Evolutionary conservation across 2,888 invertebrate genomes (phyloP).

Genomic region (Acanthosepion pharaonis): DNA sequence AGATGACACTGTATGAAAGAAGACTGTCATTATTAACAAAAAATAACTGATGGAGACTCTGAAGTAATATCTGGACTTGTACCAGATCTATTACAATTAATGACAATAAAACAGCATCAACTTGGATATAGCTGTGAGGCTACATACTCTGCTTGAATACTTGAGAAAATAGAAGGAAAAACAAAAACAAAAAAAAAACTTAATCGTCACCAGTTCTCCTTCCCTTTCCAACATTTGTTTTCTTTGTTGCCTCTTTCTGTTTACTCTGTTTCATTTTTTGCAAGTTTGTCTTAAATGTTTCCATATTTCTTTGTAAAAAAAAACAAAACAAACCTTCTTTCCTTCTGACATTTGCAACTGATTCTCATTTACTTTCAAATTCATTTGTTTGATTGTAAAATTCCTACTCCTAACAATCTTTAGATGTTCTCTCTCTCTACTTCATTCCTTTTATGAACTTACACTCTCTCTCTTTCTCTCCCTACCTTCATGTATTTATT

Average conservation of each 20-base stretch:
- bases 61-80: neutral
- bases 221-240: neutral
- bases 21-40: neutral
- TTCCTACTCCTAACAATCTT: neutral
- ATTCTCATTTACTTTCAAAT: neutral
- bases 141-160: neutral
- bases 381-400: neutral
- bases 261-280: neutral
- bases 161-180: neutral
- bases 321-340: neutral
- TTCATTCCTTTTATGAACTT: neutral
- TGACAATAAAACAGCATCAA: neutral
- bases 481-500: no score
- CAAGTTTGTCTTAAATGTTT: neutral
- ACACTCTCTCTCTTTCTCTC: neutral
- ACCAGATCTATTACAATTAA: neutral
- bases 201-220: neutral
- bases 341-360: neutral
- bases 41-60: neutral
- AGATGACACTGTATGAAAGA: slow-evolving; percentile 51
- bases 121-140: no score
- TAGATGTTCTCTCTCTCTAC: neutral
- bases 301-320: neutral
- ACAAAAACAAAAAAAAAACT: neutral
- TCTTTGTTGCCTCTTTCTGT: neutral